A percentile compares a stretch with the other conserved stretches of the same genome.
These are phyloP conservation scores for Geophilus truncorum DNA, from an alignment of 2,888 invertebrate species.

Conservation along the genomic window DNA sequence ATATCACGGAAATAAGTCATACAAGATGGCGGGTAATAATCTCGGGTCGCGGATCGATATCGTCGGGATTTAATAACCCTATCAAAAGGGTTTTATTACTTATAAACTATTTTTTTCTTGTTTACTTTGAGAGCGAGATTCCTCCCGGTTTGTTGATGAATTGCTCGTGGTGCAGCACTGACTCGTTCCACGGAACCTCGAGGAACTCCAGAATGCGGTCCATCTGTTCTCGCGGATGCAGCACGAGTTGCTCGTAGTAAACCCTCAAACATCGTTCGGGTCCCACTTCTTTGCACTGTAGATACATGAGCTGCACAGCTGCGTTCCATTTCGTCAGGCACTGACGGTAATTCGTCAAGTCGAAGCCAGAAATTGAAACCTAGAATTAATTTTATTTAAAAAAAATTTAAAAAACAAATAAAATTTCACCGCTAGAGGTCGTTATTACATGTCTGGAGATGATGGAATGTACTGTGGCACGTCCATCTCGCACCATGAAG, in stretches of 20 bases:
- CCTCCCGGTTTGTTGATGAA: slow-evolving; percentile 94
- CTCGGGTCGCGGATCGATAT: neutral
- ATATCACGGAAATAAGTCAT: neutral
- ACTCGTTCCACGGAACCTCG: slow-evolving; percentile 88
- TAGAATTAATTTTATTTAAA: slow-evolving; percentile 41
- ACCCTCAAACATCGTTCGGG: slow-evolving; percentile 71
- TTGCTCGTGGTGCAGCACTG: slow-evolving; percentile 95
- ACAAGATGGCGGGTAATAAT: neutral
- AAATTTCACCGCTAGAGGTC: neutral
- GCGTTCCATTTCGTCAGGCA: slow-evolving; percentile 96
- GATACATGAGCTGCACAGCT: slow-evolving; percentile 89
- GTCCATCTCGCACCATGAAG: slow-evolving; percentile 96
- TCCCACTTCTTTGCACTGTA: slow-evolving; percentile 75
- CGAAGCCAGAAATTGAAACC: slow-evolving; percentile 86
- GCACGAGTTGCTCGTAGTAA: slow-evolving; percentile 93
- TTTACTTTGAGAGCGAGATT: slow-evolving; percentile 89
- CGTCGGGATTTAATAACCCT: neutral
- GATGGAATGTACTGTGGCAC: slow-evolving; percentile 97
- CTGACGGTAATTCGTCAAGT: slow-evolving; percentile 85
- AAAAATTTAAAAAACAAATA: neutral
- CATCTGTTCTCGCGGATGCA: slow-evolving; percentile 88
- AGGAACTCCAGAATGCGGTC: slow-evolving; percentile 79
- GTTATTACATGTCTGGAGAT: slow-evolving; percentile 77
- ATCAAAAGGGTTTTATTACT: too few relatives aligned
- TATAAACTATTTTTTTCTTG: slow-evolving; percentile 37